phyloP scores from a whole-genome alignment of 2,888 invertebrate species.

The Calliopum simillimum region DNA sequence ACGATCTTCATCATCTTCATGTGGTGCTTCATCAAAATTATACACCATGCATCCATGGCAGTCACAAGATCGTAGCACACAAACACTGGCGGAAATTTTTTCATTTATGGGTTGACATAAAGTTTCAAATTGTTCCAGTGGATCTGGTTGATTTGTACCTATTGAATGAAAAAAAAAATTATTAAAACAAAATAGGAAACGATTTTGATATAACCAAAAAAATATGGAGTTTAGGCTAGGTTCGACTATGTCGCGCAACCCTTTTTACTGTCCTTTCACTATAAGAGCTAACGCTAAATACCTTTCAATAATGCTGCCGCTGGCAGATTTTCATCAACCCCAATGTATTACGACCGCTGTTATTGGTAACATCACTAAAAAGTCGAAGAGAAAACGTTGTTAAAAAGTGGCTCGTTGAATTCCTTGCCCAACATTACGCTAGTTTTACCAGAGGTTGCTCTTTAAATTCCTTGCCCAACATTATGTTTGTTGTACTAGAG shows the following conservation, averaged over 20 bases:
- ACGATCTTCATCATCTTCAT: slow-evolving; percentile 54
- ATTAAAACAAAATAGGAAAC: too few relatives aligned
- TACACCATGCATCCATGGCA: slow-evolving; percentile 80
- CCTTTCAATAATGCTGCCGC: slow-evolving; percentile 73
- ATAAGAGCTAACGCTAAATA: slow-evolving; percentile 42
- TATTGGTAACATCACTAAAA: slow-evolving; percentile 73
- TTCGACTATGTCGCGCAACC: not conserved
- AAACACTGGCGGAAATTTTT: slow-evolving; percentile 77
- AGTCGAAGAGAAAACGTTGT: slow-evolving; percentile 72
- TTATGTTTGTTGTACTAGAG: too few relatives aligned
- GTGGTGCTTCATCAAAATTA: slow-evolving; percentile 73
- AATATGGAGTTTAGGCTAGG: slow-evolving; percentile 1
- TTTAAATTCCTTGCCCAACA: too few relatives aligned
- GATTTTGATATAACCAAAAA: not conserved
- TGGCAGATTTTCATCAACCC: slow-evolving; percentile 69
- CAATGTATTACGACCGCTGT: slow-evolving; percentile 55
- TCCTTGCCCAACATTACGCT: slow-evolving; percentile 68
- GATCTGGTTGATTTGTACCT: slow-evolving; percentile 91
- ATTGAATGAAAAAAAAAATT: slow-evolving; percentile 50
- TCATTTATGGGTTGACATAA: slow-evolving; percentile 74
- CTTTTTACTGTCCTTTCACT: too few relatives aligned
- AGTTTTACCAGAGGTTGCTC: slow-evolving; percentile 38
- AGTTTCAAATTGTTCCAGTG: slow-evolving; percentile 79
- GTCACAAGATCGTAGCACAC: slow-evolving; percentile 81
- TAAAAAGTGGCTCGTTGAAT: slow-evolving; percentile 72